Evolutionary conservation across 2,797 vertebrate species (phyloP).

Genomic region (Periophthalmus magnuspinnatus): DNA sequence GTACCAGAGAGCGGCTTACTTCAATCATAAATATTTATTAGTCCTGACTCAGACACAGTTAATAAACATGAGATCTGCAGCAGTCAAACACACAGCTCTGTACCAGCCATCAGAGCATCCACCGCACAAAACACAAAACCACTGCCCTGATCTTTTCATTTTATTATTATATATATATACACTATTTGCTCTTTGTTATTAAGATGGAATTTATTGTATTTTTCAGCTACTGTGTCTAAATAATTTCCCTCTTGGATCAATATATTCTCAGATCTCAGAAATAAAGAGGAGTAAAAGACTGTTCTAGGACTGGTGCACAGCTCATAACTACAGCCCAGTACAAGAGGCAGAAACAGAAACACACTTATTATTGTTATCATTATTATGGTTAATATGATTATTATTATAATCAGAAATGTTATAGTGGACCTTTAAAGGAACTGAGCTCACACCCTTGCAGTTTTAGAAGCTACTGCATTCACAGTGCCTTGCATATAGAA

Average conservation of each 20-base stretch:
- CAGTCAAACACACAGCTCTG: constrained; percentile 45
- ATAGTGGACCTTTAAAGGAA: too few species aligned
- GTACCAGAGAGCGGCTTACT: constrained; percentile 77
- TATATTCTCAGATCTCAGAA: not conserved
- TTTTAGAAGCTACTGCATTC: too few species aligned
- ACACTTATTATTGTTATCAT: too few species aligned
- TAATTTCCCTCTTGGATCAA: not conserved
- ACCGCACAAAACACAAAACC: constrained; percentile 41
- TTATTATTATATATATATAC: not conserved
- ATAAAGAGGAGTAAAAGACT: not conserved
- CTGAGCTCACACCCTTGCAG: too few species aligned
- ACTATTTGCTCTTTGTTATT: not conserved
- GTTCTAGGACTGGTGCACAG: too few species aligned
- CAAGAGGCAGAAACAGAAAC: too few species aligned
- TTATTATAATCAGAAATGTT: too few species aligned
- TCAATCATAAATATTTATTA: constrained; percentile 86
- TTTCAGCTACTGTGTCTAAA: not conserved
- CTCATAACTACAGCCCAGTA: too few species aligned
- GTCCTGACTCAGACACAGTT: constrained; percentile 46
- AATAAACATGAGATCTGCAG: constrained; percentile 63
- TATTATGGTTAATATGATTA: too few species aligned
- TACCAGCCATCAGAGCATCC: constrained; percentile 2
- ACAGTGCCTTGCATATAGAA: too few species aligned
- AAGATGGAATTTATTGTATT: not conserved
- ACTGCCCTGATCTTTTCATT: not conserved